phyloP scores from a whole-genome alignment of 2,113 vertebrate genomes.

The Coturnix japonica region DNA sequence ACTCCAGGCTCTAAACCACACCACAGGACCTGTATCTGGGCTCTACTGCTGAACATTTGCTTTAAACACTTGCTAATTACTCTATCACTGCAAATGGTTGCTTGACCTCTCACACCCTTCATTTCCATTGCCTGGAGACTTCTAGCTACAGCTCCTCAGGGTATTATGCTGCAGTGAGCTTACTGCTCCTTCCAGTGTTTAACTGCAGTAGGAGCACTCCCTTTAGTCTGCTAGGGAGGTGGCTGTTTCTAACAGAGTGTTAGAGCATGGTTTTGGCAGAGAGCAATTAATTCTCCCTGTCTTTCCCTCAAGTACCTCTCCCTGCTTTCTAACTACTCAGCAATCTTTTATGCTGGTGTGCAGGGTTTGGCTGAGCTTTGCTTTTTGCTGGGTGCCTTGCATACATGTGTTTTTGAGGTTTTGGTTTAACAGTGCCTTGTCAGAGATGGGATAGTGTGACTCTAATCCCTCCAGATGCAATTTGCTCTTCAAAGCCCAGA shows the following conservation, averaged over 20 bases:
- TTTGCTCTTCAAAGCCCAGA: not conserved
- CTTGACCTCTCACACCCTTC: not conserved
- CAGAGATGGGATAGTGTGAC: not conserved
- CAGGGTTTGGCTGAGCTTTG: not conserved
- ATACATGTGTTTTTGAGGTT: not conserved
- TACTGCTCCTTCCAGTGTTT: not conserved
- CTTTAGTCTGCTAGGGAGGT: not conserved
- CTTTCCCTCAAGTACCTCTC: not conserved
- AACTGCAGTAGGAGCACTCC: not conserved
- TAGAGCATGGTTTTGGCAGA: not conserved
- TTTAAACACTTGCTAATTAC: not conserved
- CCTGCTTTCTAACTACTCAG: conserved; percentile 28
- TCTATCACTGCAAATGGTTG: not conserved
- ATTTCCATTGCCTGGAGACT: not conserved
- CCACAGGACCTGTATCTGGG: not conserved
- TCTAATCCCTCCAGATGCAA: not conserved
- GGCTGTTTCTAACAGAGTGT: not conserved
- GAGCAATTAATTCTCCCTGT: not conserved
- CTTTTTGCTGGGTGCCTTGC: not conserved
- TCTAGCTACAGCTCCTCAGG: not conserved
- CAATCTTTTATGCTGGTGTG: not conserved
- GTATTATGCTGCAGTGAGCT: not conserved
- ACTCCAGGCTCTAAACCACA: not conserved
- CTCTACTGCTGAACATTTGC: not conserved
- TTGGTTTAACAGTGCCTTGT: not conserved